These are phyloP conservation scores for Panorpa germanica DNA, from an alignment of 2,888 invertebrate species.

Conservation along the genomic window DNA sequence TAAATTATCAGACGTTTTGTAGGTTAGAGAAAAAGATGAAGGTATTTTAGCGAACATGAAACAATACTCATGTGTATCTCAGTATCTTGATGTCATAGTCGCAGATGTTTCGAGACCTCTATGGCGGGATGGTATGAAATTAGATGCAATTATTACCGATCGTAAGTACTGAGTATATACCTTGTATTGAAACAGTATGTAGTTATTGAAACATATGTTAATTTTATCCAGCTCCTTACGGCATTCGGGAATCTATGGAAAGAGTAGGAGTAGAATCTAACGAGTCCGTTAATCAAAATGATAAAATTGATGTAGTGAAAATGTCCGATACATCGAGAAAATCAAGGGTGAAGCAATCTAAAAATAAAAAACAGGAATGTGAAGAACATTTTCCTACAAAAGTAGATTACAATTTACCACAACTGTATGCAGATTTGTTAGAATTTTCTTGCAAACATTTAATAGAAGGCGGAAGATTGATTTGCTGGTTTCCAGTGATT, in stretches of 20 bases:
- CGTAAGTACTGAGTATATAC: conserved; percentile 38
- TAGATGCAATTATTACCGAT: conserved; percentile 92
- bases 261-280: conserved; percentile 49
- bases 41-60: conserved; percentile 72
- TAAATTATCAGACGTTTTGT: conserved; percentile 11
- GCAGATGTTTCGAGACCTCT: conserved; percentile 78
- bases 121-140: conserved; percentile 47
- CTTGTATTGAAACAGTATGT: conserved; percentile 6
- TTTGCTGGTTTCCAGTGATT: conserved; percentile 90
- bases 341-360: conserved; percentile 24
- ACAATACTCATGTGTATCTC: conserved; percentile 61
- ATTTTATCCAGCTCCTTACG: conserved; percentile 70
- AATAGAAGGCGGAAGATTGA: conserved; percentile 56
- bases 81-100: conserved; percentile 74
- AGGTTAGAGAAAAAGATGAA: conserved; percentile 62
- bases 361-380: conserved; percentile 42
- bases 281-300: too few relatives aligned
- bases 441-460: conserved; percentile 65
- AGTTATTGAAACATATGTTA: not conserved
- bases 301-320: too few relatives aligned
- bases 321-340: too few relatives aligned
- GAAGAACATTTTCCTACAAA: conserved; percentile 66
- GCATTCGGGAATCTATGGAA: conserved; percentile 85
- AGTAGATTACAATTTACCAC: conserved; percentile 63
- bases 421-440: conserved; percentile 70